Evolutionary conservation across 2,797 vertebrate genomes (phyloP).

Genomic region (Hephaestus fuliginosus): DNA sequence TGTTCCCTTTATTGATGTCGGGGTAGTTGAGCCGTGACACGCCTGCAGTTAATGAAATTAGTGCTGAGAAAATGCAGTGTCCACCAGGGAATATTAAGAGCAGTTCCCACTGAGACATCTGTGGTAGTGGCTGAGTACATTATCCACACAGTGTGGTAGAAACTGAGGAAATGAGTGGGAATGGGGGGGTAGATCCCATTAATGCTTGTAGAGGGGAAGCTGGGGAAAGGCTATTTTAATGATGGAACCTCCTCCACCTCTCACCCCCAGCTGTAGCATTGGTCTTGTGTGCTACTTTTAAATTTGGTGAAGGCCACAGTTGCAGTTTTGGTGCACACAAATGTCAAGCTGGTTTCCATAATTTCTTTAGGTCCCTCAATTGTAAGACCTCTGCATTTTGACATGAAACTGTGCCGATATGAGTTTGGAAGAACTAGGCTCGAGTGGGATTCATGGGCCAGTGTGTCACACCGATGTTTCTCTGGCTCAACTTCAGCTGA

Average conservation of each 20-base stretch:
- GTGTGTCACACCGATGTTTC: neutral
- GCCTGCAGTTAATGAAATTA: conserved; percentile 79
- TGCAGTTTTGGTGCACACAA: neutral
- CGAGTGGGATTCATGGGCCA: neutral
- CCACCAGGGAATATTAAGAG: conserved; percentile 75
- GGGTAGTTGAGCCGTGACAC: conserved; percentile 68
- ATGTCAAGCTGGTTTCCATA: conserved; percentile 21
- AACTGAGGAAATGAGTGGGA: conserved; percentile 55
- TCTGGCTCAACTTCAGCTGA: conserved; percentile 11
- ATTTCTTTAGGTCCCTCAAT: conserved; percentile 8
- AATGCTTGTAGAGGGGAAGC: conserved; percentile 37
- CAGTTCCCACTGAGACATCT: conserved; percentile 65
- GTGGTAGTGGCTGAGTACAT: conserved; percentile 62
- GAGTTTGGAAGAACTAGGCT: too few species aligned
- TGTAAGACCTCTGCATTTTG: neutral
- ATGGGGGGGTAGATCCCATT: conserved; percentile 36
- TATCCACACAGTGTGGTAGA: conserved; percentile 54
- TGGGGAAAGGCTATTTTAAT: conserved; percentile 58
- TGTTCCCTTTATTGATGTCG: conserved; percentile 57
- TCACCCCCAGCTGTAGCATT: neutral
- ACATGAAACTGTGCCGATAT: neutral
- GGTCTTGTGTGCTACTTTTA: conserved; percentile 38
- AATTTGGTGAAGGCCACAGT: conserved; percentile 25
- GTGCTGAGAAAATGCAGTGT: conserved; percentile 63
- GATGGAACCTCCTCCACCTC: conserved; percentile 20